A percentile compares a stretch with the other conserved stretches of the same genome.
These are phyloP conservation scores for Muscicapa adusta DNA, from an alignment of 2,113 vertebrate species.

Conservation along the genomic window DNA sequence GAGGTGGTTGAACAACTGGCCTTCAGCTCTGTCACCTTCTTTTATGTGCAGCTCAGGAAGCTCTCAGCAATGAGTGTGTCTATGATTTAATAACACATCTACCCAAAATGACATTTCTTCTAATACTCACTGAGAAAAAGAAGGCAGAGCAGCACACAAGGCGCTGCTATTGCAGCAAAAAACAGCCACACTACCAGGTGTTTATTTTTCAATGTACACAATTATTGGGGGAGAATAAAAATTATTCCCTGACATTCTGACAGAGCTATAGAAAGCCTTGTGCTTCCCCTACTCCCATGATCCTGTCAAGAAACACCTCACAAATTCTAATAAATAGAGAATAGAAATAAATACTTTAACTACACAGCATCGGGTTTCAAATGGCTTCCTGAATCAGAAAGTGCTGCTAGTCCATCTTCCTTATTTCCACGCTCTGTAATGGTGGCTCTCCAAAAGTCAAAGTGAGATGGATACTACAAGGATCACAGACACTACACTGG, in stretches of 20 bases:
- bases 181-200: conserved; percentile 35
- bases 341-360: conserved; percentile 69
- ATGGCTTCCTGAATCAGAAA: conserved; percentile 62
- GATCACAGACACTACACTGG: neutral
- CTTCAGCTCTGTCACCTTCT: neutral
- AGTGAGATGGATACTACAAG: conserved; percentile 47
- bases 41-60: conserved; percentile 25
- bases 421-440: conserved; percentile 49
- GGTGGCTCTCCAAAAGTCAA: conserved; percentile 46
- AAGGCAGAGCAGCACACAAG: conserved; percentile 1
- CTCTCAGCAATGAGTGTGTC: conserved; percentile 6
- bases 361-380: conserved; percentile 20
- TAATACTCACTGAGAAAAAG: conserved; percentile 18
- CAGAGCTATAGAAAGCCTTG: neutral
- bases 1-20: neutral
- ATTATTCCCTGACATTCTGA: neutral
- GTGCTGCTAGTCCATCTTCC: conserved; percentile 48
- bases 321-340: conserved; percentile 57
- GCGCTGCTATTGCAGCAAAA: conserved; percentile 30
- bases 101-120: conserved; percentile 15
- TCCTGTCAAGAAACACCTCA: conserved; percentile 35
- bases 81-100: conserved; percentile 60
- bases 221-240: neutral
- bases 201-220: conserved; percentile 42
- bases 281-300: neutral